A percentile compares a stretch with the other conserved stretches of the same genome.
Conservation (phyloP, 2,113 vertebrate genomes). For the Naja naja region DNA sequence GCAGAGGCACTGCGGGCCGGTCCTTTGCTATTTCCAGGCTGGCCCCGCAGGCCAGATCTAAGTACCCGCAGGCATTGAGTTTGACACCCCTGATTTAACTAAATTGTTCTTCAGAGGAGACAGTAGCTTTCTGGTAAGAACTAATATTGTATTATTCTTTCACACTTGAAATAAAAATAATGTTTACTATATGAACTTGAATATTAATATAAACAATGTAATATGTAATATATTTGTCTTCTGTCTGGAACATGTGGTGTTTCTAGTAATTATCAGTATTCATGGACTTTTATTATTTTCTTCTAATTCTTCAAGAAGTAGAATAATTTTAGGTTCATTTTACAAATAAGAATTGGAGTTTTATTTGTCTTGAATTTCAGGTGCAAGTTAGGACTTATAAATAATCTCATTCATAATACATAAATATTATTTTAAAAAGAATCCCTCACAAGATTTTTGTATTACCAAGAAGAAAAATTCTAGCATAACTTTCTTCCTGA, state of each 20-base stretch:
- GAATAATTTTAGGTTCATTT: neutral
- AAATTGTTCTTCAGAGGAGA: slow-evolving; percentile 9
- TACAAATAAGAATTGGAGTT: neutral
- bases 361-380: neutral
- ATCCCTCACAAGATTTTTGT: neutral
- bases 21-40: too few species aligned
- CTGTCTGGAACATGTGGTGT: neutral
- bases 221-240: neutral
- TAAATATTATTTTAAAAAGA: neutral
- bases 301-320: neutral
- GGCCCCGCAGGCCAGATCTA: too few species aligned
- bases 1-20: too few species aligned
- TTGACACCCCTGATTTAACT: neutral
- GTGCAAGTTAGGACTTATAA: neutral
- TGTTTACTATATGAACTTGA: neutral
- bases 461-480: neutral
- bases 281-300: neutral
- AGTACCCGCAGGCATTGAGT: too few species aligned
- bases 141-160: neutral
- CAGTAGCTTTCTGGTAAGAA: slow-evolving; percentile 32
- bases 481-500: neutral
- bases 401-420: neutral
- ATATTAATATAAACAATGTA: neutral
- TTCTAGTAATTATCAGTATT: neutral
- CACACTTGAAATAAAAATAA: neutral